These are phyloP conservation scores for Porites rus DNA, from an alignment of 92 coral and sea anemone genomes.

Conservation along the genomic window DNA sequence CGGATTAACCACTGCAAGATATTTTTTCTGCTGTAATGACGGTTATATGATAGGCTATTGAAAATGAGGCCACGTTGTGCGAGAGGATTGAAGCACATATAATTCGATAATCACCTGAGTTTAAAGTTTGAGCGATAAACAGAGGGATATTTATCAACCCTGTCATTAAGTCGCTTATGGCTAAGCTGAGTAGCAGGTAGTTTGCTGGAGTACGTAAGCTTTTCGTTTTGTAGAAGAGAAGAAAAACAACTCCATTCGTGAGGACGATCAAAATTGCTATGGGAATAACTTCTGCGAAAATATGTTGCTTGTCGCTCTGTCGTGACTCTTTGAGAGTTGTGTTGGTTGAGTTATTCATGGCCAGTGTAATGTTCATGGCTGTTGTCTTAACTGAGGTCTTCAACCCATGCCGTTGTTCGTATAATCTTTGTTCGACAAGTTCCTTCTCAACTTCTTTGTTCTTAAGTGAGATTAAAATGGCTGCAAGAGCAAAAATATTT, in stretches of 20 bases:
- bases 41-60: slow-evolving; percentile 44
- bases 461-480: neutral
- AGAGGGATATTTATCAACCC: slow-evolving; percentile 41
- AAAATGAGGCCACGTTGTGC: slow-evolving; percentile 25
- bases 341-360: slow-evolving; percentile 22
- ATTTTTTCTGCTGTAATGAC: slow-evolving; percentile 32
- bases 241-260: slow-evolving; percentile 25
- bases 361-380: too few species aligned
- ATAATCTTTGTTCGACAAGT: too few species aligned
- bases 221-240: slow-evolving; percentile 9
- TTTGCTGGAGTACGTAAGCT: slow-evolving; percentile 39
- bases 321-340: neutral
- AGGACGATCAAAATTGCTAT: slow-evolving; percentile 24
- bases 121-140: neutral
- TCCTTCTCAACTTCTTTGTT: neutral
- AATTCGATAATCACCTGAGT: neutral
- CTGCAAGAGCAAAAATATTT: neutral
- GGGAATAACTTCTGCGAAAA: slow-evolving; percentile 20
- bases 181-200: slow-evolving; percentile 33
- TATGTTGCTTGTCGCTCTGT: too few species aligned
- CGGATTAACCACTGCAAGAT: slow-evolving; percentile 40
- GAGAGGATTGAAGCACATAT: neutral
- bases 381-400: too few species aligned
- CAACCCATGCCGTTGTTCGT: too few species aligned
- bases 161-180: slow-evolving; percentile 36